Evolutionary conservation across 2,113 vertebrate genomes (phyloP).

Genomic region (Phyllostomus hastatus): DNA sequence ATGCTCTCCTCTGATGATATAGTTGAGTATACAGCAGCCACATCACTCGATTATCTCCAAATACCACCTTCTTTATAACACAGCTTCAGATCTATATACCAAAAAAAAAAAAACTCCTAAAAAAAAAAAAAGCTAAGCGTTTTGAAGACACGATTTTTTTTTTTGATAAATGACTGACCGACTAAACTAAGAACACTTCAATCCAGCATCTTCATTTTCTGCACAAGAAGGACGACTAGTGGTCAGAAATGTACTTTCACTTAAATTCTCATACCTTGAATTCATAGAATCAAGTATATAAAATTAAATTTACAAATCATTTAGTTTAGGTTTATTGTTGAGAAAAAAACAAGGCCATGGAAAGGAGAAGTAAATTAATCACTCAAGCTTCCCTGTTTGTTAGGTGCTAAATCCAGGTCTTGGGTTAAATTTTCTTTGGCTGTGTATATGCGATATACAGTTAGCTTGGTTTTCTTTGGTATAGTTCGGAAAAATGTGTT

Average conservation of each 20-base stretch:
- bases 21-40: background rate
- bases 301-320: background rate
- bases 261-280: background rate
- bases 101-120: background rate
- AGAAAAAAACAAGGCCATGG: background rate
- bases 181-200: background rate
- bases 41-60: background rate
- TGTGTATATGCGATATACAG: background rate
- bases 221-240: slow-evolving; percentile 81
- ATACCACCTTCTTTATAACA: background rate
- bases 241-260: slow-evolving; percentile 57
- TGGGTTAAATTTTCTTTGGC: background rate
- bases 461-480: slow-evolving; percentile 21
- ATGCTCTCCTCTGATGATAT: background rate
- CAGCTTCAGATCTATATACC: background rate
- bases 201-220: slow-evolving; percentile 21
- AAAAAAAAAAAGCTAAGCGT: background rate
- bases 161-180: background rate
- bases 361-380: background rate
- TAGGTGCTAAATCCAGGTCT: background rate
- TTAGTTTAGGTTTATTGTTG: background rate
- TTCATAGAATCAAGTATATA: background rate
- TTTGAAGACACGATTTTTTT: background rate
- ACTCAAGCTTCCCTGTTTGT: background rate
- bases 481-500: slow-evolving; percentile 30